phyloP scores from a whole-genome alignment of 2,113 vertebrate genomes.

The Epinephelus moara region DNA sequence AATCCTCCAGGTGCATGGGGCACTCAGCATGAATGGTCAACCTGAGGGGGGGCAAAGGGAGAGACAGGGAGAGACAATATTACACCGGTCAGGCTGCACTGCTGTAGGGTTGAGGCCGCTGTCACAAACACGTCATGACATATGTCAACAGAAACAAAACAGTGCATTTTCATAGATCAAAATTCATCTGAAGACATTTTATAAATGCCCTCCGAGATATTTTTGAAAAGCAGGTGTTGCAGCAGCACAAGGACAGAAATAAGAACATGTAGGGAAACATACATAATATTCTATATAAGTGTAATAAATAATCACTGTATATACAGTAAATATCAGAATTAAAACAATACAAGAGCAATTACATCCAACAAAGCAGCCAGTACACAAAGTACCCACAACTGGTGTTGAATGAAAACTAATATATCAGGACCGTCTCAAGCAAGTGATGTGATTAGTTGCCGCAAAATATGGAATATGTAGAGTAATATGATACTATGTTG shows the following conservation, averaged over 20 bases:
- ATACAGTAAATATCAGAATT: background rate
- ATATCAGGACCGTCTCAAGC: no score
- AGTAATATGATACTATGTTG: background rate
- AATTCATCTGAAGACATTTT: background rate
- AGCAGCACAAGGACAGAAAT: background rate
- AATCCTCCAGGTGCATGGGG: constrained; percentile 99
- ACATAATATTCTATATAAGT: background rate
- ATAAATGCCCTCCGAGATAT: background rate
- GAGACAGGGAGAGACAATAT: constrained; percentile 26
- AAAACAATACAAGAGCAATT: background rate
- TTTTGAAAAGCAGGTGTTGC: background rate
- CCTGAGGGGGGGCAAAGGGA: constrained; percentile 76
- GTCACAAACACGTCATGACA: constrained; percentile 7
- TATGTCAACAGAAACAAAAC: constrained; percentile 11
- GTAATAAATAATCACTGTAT: background rate
- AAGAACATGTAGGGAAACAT: background rate
- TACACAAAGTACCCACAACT: no score
- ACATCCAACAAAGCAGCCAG: background rate
- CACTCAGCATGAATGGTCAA: constrained; percentile 98
- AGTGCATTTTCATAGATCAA: background rate
- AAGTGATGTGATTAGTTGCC: no score
- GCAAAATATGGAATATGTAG: no score
- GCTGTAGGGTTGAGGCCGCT: background rate
- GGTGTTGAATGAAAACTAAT: no score
- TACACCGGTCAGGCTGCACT: constrained; percentile 29